A percentile compares a stretch with the other conserved stretches of the same genome.
phyloP scores from a whole-genome alignment of 1,140 invertebrate genomes.

The Panagrolaimus sp. region DNA sequence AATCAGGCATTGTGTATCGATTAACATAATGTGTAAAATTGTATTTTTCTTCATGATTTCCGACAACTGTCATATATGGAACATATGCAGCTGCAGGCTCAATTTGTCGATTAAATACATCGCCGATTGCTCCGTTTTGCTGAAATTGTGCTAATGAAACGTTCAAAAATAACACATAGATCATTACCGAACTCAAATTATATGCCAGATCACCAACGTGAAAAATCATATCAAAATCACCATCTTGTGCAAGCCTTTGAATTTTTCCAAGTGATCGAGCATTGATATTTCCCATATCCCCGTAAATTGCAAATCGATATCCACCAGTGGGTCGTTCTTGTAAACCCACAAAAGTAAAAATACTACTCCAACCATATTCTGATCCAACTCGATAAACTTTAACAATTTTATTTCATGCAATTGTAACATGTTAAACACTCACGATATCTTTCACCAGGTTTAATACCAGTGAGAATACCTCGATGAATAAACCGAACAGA shows the following conservation, averaged over 20 bases:
- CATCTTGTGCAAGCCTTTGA: conserved; percentile 59
- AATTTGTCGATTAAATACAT: conserved; percentile 82
- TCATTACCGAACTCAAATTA: conserved; percentile 61
- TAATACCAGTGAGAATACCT: conserved; percentile 23
- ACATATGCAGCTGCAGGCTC: conserved; percentile 75
- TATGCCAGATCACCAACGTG: conserved; percentile 60
- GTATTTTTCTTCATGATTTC: conserved; percentile 75
- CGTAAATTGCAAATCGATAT: conserved; percentile 61
- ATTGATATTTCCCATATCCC: conserved; percentile 64
- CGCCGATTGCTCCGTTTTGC: conserved; percentile 71
- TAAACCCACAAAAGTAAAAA: conserved; percentile 59
- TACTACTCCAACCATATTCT: conserved; percentile 59
- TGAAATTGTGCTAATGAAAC: background rate
- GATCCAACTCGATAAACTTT: conserved; percentile 45
- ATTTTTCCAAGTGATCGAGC: conserved; percentile 61
- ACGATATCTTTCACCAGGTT: conserved; percentile 38
- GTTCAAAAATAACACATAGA: background rate
- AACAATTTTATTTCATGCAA: conserved; percentile 17
- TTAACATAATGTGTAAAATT: conserved; percentile 62
- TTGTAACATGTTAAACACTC: no score
- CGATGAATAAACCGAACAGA: conserved; percentile 33
- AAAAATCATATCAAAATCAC: conserved; percentile 62
- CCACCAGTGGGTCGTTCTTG: conserved; percentile 59
- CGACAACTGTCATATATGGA: conserved; percentile 83
- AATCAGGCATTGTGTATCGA: conserved; percentile 40